Evolutionary conservation across 2,797 vertebrate species (phyloP), one percentile per base, ranked within the genome.

Genomic region (Microtus californicus): DNA sequence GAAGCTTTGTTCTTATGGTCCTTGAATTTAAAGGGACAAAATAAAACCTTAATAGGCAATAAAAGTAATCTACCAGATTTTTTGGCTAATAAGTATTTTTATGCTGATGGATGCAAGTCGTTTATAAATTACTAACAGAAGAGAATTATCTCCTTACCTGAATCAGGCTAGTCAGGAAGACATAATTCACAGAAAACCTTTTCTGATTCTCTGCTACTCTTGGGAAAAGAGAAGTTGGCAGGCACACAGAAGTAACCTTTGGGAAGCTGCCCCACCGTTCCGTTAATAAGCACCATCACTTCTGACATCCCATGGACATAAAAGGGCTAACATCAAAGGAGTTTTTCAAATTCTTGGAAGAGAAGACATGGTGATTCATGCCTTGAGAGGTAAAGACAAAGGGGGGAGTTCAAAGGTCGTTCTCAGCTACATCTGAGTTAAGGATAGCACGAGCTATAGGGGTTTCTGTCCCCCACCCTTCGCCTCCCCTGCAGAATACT

Each of bases 81-180:
- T 96, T 95, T 92, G 61, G 65, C 65, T 95, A 94, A 87, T 82
- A 95, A 87, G n/a, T 61, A 25, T 71, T 95, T 96, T 92, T 92
- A 76, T 89, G 93, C 89, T 94, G 93, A 96, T 94, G 54, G 37
- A 91, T 69, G 25, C 86, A 85, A 80, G 80, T 87, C 67, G 7
- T 73, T 93, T 93, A 94, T 95, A 95, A 93, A 96, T 95, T 87
- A 96, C 96, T 91, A 51, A 87, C 94, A 92, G 21, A 85, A 29
- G 34, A 48, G 80, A 95, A 90, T 95, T 90, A 69, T 90, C 51
- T 96, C 88, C 79, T 74, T 94, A 79, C 74, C 87, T 87, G 56
- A 95, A 80, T 88, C 51, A 83, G 74, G 76, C 51, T 92, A 89
- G 93, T 31, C 54, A 93, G 78, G 73, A 86, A 82, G 85, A 74